Percentiles rank a stretch among this genome's conserved stretches.
These are phyloP conservation scores for Leguminivora glycinivorella DNA, from an alignment of 1,140 invertebrate genomes.

Conservation along the genomic window DNA sequence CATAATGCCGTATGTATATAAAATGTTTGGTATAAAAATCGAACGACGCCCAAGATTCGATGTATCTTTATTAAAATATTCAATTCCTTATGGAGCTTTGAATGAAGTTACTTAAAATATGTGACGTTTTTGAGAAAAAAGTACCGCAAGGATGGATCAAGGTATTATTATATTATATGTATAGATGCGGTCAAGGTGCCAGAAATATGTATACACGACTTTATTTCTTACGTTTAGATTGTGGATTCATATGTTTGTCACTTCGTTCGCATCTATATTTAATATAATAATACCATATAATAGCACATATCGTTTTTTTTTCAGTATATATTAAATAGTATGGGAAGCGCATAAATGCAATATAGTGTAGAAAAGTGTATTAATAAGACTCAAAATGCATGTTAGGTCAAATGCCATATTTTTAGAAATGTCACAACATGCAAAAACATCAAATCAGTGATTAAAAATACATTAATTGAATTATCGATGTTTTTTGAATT, in stretches of 20 bases:
- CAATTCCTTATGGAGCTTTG: conserved; percentile 1
- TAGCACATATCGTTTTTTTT: neutral
- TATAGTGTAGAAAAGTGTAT: conserved; percentile 11
- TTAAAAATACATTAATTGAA: no score
- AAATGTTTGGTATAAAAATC: conserved; percentile 28
- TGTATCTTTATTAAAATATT: conserved; percentile 11
- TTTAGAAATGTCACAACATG: neutral
- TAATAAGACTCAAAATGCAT: conserved; percentile 19
- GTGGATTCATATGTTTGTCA: no score
- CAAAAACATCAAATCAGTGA: neutral
- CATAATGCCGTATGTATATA: neutral
- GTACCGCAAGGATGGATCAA: no score
- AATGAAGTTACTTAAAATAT: neutral
- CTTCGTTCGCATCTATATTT: no score
- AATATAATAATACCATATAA: no score
- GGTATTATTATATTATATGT: no score
- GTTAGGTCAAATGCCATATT: conserved; percentile 4
- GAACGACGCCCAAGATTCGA: conserved; percentile 22
- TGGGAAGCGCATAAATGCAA: conserved; percentile 7
- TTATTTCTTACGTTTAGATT: no score
- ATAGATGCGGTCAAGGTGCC: no score
- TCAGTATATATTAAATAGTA: conserved; percentile 1
- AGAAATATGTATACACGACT: no score
- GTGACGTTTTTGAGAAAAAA: no score
- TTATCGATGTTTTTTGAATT: no score